These are phyloP conservation scores for Lepilemur septentrionalis DNA, from an alignment of 2,797 vertebrate species.

Conservation along the genomic window DNA sequence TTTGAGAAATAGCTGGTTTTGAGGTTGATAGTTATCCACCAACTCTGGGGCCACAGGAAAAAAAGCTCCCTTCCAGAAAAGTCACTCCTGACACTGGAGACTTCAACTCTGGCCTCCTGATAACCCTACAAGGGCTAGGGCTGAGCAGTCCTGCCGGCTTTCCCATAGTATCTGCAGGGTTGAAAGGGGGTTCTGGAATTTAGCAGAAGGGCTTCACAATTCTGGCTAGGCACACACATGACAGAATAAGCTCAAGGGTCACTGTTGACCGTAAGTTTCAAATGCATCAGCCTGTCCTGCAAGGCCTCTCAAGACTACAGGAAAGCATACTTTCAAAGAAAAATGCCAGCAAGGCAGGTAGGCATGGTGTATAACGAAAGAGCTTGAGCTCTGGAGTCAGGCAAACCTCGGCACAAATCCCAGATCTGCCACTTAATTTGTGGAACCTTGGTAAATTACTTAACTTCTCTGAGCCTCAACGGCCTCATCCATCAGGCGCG, in stretches of 20 bases:
- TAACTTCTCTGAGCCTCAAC: not conserved
- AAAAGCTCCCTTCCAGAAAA: not conserved
- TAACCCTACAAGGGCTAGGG: not conserved
- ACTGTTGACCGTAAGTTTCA: not conserved
- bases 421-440: conserved; percentile 7
- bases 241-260: not conserved
- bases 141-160: not conserved
- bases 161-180: not conserved
- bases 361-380: not conserved
- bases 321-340: not conserved
- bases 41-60: not conserved
- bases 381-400: not conserved
- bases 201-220: not conserved
- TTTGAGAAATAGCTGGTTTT: not conserved
- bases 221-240: not conserved
- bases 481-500: not conserved
- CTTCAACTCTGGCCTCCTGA: not conserved
- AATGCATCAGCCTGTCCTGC: not conserved
- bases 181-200: not conserved
- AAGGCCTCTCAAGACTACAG: not conserved
- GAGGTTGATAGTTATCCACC: not conserved
- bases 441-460: not conserved
- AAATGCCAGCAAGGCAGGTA: not conserved
- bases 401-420: not conserved
- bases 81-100: not conserved